phyloP scores from a whole-genome alignment of 2,113 vertebrate species.

The Aegithalos caudatus region DNA sequence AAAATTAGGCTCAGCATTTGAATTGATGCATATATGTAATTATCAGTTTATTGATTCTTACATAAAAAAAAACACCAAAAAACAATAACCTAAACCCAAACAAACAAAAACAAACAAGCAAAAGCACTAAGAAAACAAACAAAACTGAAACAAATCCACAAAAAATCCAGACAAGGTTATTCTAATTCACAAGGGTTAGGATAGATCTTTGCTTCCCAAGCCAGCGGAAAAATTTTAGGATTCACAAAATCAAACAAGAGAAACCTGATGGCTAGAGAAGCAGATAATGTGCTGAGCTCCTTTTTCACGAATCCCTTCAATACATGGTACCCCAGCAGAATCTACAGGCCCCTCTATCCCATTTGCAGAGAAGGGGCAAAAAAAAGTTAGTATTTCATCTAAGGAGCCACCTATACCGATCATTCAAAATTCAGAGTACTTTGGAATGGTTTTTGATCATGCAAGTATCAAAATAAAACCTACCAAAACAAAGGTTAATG shows the following conservation, averaged over 20 bases:
- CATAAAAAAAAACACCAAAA: background rate
- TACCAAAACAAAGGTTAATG: background rate
- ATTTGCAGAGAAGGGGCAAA: accelerated
- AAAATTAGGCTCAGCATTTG: background rate
- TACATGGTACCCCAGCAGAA: background rate
- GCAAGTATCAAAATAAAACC: background rate
- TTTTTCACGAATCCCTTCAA: background rate
- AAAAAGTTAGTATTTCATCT: background rate
- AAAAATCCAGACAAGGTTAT: background rate
- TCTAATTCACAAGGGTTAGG: background rate
- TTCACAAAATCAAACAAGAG: background rate
- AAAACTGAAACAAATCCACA: too few species aligned
- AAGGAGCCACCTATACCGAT: accelerated
- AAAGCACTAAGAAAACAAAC: too few species aligned
- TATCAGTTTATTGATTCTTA: background rate
- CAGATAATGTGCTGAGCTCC: background rate
- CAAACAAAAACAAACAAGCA: background rate
- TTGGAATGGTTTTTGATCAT: background rate
- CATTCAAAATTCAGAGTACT: background rate
- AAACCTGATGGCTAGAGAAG: background rate
- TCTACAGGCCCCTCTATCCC: background rate
- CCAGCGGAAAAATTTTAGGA: background rate
- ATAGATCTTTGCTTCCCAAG: background rate
- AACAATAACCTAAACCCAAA: too few species aligned
- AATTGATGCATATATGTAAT: background rate